phyloP scores from a whole-genome alignment of 2,797 vertebrate genomes.

The Monodelphis domestica region DNA sequence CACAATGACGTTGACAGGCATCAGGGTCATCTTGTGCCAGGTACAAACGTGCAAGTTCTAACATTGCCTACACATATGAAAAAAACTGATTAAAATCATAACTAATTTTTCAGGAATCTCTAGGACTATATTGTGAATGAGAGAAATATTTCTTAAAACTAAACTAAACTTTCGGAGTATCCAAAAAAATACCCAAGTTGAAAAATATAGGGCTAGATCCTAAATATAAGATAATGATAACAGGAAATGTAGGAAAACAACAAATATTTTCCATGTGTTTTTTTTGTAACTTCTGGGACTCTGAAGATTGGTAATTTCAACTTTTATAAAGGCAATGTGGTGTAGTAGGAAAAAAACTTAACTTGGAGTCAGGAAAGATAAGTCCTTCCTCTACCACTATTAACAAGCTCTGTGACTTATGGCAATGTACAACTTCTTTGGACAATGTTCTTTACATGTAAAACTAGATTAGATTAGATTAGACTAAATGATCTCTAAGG shows the following conservation, averaged over 20 bases:
- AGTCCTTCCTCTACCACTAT: background rate
- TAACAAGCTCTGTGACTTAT: background rate
- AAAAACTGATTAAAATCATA: conserved; percentile 12
- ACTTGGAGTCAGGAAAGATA: background rate
- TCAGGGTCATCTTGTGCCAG: conserved; percentile 93
- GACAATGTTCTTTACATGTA: conserved; percentile 25
- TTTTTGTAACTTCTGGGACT: conserved; percentile 4
- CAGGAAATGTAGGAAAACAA: background rate
- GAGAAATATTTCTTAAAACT: background rate
- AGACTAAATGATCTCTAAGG: conserved; percentile 8
- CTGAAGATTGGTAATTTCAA: background rate
- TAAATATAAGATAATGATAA: background rate
- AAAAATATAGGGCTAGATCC: conserved; percentile 12
- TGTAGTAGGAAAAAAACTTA: background rate
- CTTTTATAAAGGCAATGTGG: background rate
- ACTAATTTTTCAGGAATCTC: conserved; percentile 1
- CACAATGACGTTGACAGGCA: conserved; percentile 94
- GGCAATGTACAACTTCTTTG: background rate
- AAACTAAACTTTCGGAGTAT: background rate
- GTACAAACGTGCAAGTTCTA: conserved; percentile 95
- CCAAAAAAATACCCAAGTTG: background rate
- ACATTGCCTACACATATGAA: conserved; percentile 89
- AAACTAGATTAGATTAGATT: conserved; percentile 42
- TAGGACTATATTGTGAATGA: background rate
- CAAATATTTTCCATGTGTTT: background rate